A percentile compares a stretch with the other conserved stretches of the same genome.
phyloP scores from a whole-genome alignment of 2,113 vertebrate species.

The Sprattus sprattus region DNA sequence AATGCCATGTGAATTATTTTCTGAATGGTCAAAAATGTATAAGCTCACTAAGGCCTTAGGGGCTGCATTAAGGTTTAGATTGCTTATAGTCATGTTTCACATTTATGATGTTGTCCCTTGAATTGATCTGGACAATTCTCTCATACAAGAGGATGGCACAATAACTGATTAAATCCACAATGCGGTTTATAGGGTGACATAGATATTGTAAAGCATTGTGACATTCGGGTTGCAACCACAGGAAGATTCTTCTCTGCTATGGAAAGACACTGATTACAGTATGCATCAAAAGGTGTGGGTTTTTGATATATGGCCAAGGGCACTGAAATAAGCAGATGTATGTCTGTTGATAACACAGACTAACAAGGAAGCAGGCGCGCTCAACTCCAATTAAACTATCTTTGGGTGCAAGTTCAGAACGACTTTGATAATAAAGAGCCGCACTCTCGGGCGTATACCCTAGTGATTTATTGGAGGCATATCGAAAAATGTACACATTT shows the following conservation, averaged over 20 bases:
- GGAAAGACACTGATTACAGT: background rate
- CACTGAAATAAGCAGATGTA: constrained; percentile 61
- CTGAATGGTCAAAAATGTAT: constrained; percentile 63
- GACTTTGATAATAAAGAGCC: no score
- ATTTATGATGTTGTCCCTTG: background rate
- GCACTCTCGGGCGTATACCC: no score
- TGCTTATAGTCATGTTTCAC: background rate
- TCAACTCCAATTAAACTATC: no score
- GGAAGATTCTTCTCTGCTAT: background rate
- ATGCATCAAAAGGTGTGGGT: background rate
- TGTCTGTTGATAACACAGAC: constrained; percentile 34
- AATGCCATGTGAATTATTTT: constrained; percentile 70
- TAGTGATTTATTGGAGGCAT: no score
- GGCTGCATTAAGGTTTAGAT: background rate
- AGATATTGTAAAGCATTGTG: background rate
- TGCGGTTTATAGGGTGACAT: background rate
- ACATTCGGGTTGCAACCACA: background rate
- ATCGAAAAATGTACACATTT: no score
- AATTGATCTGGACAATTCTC: background rate
- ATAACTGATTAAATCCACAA: background rate
- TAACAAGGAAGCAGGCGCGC: no score
- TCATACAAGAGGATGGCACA: background rate
- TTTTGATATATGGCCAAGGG: constrained; percentile 80
- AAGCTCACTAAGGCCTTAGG: constrained; percentile 50
- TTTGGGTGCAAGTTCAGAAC: no score